Conservation (phyloP, 2,888 invertebrate genomes). For the Onchidella celtica region DNA sequence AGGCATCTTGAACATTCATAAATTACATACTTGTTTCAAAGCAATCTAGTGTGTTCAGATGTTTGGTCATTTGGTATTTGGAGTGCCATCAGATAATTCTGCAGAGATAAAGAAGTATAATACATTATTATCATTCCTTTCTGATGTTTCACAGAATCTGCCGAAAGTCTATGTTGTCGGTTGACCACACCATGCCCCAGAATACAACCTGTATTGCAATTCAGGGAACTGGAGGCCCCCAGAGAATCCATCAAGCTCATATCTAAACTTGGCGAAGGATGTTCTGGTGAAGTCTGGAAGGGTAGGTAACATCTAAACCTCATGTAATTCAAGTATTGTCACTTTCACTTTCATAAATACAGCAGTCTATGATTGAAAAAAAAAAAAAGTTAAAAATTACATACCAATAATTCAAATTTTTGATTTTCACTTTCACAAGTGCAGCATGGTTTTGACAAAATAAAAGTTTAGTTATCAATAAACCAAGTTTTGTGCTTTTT, state of each 20-base stretch:
- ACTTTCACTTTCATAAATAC: not conserved
- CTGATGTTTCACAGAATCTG: constrained; percentile 86
- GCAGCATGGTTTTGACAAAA: too few relatives aligned
- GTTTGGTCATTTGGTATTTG: too few relatives aligned
- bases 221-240: constrained; percentile 99
- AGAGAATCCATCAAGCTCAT: constrained; percentile 93
- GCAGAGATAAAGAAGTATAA: not conserved
- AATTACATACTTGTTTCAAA: too few relatives aligned
- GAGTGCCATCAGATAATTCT: too few relatives aligned
- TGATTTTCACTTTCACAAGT: too few relatives aligned
- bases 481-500: too few relatives aligned
- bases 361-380: not conserved
- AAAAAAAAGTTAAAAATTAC: not conserved
- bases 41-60: too few relatives aligned
- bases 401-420: too few relatives aligned
- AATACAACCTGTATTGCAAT: constrained; percentile 92
- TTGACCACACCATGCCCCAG: constrained; percentile 95
- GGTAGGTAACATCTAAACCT: constrained; percentile 82
- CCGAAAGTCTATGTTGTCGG: constrained; percentile 96
- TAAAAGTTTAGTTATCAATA: too few relatives aligned
- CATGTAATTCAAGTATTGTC: not conserved
- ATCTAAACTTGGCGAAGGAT: constrained; percentile 94
- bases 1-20: too few relatives aligned
- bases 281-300: constrained; percentile 97
- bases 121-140: not conserved